Base-by-base conservation (phyloP, 2,888 invertebrate genomes). In the Rhabditoides inermis region DNA sequence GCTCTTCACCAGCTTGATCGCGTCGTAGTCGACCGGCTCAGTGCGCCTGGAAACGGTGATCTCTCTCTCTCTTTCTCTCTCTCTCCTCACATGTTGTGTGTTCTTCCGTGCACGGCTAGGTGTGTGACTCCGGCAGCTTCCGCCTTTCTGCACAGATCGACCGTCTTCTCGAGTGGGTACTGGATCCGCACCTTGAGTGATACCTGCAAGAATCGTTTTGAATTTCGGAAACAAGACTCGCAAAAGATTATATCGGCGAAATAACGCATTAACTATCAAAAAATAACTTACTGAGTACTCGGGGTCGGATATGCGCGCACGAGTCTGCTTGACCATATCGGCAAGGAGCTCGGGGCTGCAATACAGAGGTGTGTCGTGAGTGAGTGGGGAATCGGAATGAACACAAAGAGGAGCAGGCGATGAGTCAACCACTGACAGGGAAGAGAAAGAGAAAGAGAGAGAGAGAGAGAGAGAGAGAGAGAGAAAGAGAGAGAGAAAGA, bases 141-240 rank as follows among this genome's bases (percentile, higher is more conserved):
- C 7, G 67, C 66, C 52, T 72, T 65, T 49, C 65, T 48, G 48
- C 73, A 73, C 42, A 94, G 77, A 52, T 86, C 85, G 22, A 95
- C 83, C 1, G 88, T 90, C 59, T 77, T 71, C 49, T 81, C 81
- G 5, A 84, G 72, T 66, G 88, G 85, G 62, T 84, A 82, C 30
- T 86, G 80, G 51, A 95, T 80, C 59, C 95, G 84, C 74, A 92
- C 87, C 81, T 98, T 98, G 0, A 90, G 85, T 18, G 94, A 95
- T 2, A 92, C 41, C 60, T 60, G 35, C 22, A 54, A 50, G 18
- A 2, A n/a, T 23, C 35, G 35, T n/a, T 39, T 3, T 18, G 18
- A 28, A 20, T 6, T 28, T 15, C n/a, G 36, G 18, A 18, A 7
- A 36, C 15, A 3, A 36, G 3, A 5, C n/a, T 15, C 15, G 15